A percentile compares a stretch with the other conserved stretches of the same genome.
Conservation (phyloP, 2,888 invertebrate genomes). For the Ichneumoninae sp. region DNA sequence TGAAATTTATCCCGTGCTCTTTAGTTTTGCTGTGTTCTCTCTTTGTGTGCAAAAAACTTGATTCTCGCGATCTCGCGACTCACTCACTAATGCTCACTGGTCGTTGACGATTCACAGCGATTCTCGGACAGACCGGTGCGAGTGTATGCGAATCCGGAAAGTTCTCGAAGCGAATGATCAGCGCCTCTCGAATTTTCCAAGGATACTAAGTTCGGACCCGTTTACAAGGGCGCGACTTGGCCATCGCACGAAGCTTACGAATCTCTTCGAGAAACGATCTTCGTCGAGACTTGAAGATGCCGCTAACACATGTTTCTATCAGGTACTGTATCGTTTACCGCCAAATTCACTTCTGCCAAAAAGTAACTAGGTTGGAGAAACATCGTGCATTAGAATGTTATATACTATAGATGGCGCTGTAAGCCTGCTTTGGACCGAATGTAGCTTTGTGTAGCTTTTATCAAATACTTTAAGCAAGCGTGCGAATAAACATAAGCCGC, state of each 20-base stretch:
- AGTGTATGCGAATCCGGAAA: conserved; percentile 54
- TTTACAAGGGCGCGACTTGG: not conserved
- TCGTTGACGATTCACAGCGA: conserved; percentile 51
- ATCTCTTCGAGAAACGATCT: not conserved
- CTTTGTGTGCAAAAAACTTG: conserved; percentile 27
- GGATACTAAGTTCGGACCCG: conserved; percentile 16
- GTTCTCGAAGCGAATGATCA: conserved; percentile 60
- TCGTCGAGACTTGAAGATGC: not conserved
- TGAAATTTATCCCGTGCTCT: conserved; percentile 5
- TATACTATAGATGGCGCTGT: too few species aligned
- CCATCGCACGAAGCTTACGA: not conserved
- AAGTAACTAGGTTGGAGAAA: too few species aligned
- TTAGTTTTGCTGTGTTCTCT: conserved; percentile 28
- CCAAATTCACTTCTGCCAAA: too few species aligned
- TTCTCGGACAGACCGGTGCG: conserved; percentile 42
- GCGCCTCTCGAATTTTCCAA: conserved; percentile 58
- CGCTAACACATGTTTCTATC: not conserved
- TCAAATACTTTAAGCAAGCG: too few species aligned
- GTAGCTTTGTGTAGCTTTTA: too few species aligned
- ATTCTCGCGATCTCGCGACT: conserved; percentile 38
- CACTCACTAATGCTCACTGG: conserved; percentile 12
- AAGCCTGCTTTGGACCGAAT: too few species aligned
- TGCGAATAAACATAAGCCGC: too few species aligned
- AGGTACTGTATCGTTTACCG: too few species aligned
- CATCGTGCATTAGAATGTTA: too few species aligned